Percentiles rank a stretch among this genome's conserved stretches.
Conservation (phyloP, 2,888 invertebrate genomes). For the Ferrisia virgata region DNA sequence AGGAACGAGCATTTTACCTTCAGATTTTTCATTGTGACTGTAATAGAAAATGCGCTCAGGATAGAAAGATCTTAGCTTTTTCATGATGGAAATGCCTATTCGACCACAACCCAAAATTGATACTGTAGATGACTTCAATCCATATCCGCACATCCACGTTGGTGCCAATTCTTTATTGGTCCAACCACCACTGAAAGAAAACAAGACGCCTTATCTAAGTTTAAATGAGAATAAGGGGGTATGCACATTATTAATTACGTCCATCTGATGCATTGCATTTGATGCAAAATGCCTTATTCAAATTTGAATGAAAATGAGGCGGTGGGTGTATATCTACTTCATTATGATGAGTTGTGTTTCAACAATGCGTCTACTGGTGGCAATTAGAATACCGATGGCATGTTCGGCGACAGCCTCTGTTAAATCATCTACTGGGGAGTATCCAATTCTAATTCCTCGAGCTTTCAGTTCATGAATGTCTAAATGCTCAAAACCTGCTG, state of each 20-base stretch:
- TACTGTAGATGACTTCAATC: conserved; percentile 47
- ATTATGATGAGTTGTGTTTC: conserved; percentile 60
- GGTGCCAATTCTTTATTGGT: background rate
- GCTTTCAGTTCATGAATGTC: conserved; percentile 55
- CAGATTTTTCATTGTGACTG: conserved; percentile 47
- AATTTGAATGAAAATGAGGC: no score
- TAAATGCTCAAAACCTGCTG: conserved; percentile 60
- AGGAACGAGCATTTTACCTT: conserved; percentile 44
- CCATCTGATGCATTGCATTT: no score
- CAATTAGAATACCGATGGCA: conserved; percentile 75
- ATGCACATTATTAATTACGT: background rate
- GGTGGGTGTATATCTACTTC: conserved; percentile 24
- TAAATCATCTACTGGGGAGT: conserved; percentile 57
- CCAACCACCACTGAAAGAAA: background rate
- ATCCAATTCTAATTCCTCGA: conserved; percentile 56
- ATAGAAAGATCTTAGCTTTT: conserved; percentile 48
- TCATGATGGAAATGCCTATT: conserved; percentile 49
- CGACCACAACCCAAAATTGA: conserved; percentile 49
- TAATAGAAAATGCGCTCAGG: conserved; percentile 48
- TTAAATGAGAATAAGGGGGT: no score
- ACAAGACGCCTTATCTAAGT: no score
- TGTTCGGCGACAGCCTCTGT: conserved; percentile 61
- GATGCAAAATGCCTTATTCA: no score
- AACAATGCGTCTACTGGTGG: conserved; percentile 75
- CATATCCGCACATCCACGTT: conserved; percentile 46